phyloP scores from a whole-genome alignment of 2,113 vertebrate genomes.

The Lucifuga dentata region DNA sequence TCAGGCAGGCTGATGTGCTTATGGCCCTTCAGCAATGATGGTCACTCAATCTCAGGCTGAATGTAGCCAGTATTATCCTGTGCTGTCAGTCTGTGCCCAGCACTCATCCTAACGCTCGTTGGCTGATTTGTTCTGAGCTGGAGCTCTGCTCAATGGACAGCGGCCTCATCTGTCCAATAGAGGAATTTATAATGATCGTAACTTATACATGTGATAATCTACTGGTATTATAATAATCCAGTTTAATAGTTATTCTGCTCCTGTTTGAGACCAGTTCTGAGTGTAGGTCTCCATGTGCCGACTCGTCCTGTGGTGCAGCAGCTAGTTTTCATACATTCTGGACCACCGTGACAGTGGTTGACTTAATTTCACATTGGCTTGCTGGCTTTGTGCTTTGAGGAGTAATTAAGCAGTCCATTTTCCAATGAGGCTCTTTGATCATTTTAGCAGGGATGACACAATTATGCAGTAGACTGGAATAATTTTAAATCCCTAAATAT shows the following conservation, averaged over 20 bases:
- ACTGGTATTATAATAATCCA: neutral
- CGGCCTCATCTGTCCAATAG: conserved; percentile 45
- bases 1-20: conserved; percentile 53
- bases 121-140: conserved; percentile 24
- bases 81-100: conserved; percentile 36
- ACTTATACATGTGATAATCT: conserved; percentile 28
- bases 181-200: conserved; percentile 34
- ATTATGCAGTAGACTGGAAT: conserved; percentile 20
- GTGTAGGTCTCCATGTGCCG: neutral
- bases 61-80: conserved; percentile 49
- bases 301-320: neutral
- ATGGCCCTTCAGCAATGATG: conserved; percentile 59
- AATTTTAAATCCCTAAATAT: conserved; percentile 32
- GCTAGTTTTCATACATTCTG: conserved; percentile 35
- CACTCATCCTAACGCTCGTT: conserved; percentile 31
- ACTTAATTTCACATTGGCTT: conserved; percentile 44
- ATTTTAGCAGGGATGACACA: conserved; percentile 25
- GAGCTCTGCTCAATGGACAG: conserved; percentile 26
- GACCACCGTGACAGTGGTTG: conserved; percentile 21
- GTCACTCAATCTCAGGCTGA: conserved; percentile 60
- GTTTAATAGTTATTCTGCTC: neutral
- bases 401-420: conserved; percentile 46
- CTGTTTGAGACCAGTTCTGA: neutral
- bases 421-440: conserved; percentile 33
- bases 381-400: conserved; percentile 23